Evolutionary conservation across 2,888 invertebrate genomes (phyloP).

Genomic region (Andrena trimmerana): DNA sequence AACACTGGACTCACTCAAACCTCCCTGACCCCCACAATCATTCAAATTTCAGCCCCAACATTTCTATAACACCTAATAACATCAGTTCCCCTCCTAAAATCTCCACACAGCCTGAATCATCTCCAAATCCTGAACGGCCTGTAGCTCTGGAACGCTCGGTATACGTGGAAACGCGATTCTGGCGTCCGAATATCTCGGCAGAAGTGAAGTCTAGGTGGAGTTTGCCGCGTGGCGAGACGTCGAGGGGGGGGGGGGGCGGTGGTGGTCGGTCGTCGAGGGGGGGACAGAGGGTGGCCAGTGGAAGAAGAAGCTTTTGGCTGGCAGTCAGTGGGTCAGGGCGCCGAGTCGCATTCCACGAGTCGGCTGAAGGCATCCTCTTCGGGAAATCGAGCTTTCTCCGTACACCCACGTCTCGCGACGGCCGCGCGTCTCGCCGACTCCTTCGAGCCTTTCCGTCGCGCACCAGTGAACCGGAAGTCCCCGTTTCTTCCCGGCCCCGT

Average conservation of each 20-base stretch:
- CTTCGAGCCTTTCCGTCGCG: not conserved
- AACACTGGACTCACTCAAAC: too few species aligned
- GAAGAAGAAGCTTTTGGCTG: constrained; percentile 80
- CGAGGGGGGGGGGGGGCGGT: constrained; percentile 8
- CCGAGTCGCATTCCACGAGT: constrained; percentile 82
- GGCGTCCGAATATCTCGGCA: constrained; percentile 54
- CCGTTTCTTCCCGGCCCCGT: not conserved
- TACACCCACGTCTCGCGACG: constrained; percentile 38
- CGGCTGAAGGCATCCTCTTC: constrained; percentile 70
- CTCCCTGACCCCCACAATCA: too few species aligned
- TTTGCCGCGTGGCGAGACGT: not conserved
- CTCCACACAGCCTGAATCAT: too few species aligned
- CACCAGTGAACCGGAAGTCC: not conserved
- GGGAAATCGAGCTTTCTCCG: constrained; percentile 41
- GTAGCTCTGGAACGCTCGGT: not conserved
- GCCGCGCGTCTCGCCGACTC: not conserved
- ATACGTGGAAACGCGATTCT: constrained; percentile 48
- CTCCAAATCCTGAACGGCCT: too few species aligned
- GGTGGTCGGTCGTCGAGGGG: constrained; percentile 46
- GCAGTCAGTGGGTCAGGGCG: constrained; percentile 85
- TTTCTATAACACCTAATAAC: too few species aligned
- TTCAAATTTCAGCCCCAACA: too few species aligned
- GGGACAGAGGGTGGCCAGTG: constrained; percentile 56
- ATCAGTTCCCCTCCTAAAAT: too few species aligned
- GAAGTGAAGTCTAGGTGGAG: constrained; percentile 47